Conservation (phyloP, 2,113 vertebrate genomes). For the Tamias sibiricus region DNA sequence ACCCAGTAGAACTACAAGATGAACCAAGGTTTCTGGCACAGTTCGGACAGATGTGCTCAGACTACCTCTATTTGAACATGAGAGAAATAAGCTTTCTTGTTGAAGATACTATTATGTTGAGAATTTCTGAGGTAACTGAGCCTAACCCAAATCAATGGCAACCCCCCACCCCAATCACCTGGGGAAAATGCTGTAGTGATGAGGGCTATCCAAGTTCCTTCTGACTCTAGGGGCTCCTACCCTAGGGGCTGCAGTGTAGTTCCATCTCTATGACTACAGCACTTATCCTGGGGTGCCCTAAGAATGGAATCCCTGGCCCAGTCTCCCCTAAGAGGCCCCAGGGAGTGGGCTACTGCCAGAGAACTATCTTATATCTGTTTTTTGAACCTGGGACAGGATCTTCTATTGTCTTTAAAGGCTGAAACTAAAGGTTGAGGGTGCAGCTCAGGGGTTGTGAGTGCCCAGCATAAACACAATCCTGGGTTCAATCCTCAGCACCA, state of each 20-base stretch:
- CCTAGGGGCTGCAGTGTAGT: rapidly evolving
- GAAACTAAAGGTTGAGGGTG: background rate
- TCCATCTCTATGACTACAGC: background rate
- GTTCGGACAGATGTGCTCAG: background rate
- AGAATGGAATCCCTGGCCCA: background rate
- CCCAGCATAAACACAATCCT: too few species aligned
- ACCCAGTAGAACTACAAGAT: background rate
- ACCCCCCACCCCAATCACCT: background rate
- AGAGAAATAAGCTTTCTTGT: background rate
- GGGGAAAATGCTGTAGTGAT: background rate
- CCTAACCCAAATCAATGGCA: background rate
- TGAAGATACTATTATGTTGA: background rate
- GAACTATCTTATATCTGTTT: background rate
- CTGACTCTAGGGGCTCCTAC: background rate
- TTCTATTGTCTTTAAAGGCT: background rate
- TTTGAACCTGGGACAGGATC: background rate
- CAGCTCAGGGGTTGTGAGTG: too few species aligned
- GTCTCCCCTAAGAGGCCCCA: background rate
- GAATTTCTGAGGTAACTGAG: background rate
- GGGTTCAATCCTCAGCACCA: too few species aligned
- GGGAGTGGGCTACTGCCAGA: background rate
- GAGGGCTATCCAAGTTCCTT: too few species aligned
- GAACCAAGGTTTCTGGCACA: rapidly evolving
- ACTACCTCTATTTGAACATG: background rate
- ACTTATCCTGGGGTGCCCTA: background rate